Conservation (phyloP, 2,113 vertebrate species). For the Megaleporinus macrocephalus region DNA sequence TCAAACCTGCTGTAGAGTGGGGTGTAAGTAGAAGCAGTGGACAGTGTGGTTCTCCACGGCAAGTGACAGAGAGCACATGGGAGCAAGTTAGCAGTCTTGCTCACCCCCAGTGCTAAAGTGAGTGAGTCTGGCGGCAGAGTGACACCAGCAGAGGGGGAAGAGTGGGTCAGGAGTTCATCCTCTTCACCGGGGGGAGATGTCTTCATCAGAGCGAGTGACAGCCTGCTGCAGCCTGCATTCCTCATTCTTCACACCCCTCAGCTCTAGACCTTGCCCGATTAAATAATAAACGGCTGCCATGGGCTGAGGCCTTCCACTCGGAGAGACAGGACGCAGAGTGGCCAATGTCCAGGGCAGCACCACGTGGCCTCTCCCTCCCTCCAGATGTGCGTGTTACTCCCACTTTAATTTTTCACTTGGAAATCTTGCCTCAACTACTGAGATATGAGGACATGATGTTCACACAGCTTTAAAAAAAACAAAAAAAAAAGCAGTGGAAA, state of each 20-base stretch:
- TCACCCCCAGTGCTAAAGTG: background rate
- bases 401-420: slow-evolving; percentile 37
- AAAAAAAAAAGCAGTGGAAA: background rate
- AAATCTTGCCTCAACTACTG: slow-evolving; percentile 34
- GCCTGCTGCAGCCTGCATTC: slow-evolving; percentile 51
- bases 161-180: slow-evolving; percentile 54
- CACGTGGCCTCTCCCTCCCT: background rate
- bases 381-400: slow-evolving; percentile 6
- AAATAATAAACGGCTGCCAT: slow-evolving; percentile 49
- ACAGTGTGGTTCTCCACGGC: background rate
- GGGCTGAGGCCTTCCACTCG: background rate
- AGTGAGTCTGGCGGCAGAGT: slow-evolving; percentile 25
- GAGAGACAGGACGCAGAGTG: background rate
- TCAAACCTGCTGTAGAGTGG: background rate
- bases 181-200: slow-evolving; percentile 40
- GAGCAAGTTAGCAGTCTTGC: background rate
- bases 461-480: background rate
- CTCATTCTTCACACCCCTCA: slow-evolving; percentile 60
- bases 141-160: slow-evolving; percentile 39
- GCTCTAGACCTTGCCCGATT: slow-evolving; percentile 45
- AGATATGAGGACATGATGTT: slow-evolving; percentile 35
- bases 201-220: slow-evolving; percentile 56
- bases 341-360: background rate
- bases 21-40: background rate
- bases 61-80: background rate